Base-by-base conservation (phyloP, 2,113 vertebrate genomes). In the Chaetorhynchus papuensis region DNA sequence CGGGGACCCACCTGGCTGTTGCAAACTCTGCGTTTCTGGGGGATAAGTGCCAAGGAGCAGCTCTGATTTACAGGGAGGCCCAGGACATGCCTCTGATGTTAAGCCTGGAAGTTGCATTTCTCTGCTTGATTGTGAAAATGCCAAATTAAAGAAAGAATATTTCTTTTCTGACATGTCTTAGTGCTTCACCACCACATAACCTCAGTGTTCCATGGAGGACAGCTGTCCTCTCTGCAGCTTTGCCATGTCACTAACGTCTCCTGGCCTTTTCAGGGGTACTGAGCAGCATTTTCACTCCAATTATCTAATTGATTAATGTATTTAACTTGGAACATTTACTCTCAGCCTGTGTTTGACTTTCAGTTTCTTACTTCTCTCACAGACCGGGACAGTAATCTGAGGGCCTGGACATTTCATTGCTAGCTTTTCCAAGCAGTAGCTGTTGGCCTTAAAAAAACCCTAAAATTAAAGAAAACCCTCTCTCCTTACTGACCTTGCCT, bases 251-350 rank as follows among this genome's bases (percentile, higher is more conserved):
- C 33, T 70, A 47, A 84, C 13, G 15, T 88, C 66, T 64, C 27
- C 15, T 0, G 1, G 78, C 65, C 56, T 76, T 74, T 60, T 49
- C 0, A 1, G 31, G 23, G 45, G 33, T 39, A 23, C 37, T 5
- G 47, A 79, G 53, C 28, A 69, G 60, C 42, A 11, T 74, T 94
- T 93, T 96, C 52, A 70, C 44, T 92, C 60, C 47, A 81, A 24
- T 93, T 93, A 84, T 78, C 95, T 89, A 47, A 52, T 20, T 87
- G 86, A 92, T 94, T 89, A 92, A 66, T 1, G 0, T 87, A 87
- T 94, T 95, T 94, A 66, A 89, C 93, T 92, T 91, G 93, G 80
- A 97, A 74, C 68, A 37, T 92, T 93, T 88, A 30, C 66, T 80
- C 83, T 85, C 59, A 72, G 45, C 63, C 75, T 65, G 41, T 83